Conservation (phyloP, 2,888 invertebrate genomes). For the Dorcus parallelipipedus region DNA sequence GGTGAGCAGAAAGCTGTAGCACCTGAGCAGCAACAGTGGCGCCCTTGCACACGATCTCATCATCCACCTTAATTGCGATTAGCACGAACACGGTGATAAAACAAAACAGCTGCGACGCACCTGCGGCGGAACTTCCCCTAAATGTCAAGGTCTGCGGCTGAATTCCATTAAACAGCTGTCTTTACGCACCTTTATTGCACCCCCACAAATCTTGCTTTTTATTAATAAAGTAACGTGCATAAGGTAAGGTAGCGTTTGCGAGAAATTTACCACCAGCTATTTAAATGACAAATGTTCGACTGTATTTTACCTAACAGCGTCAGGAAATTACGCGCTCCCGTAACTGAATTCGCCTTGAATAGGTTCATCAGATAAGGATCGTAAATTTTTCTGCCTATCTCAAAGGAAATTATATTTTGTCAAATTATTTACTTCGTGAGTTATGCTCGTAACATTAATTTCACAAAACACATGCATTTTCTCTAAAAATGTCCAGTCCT, state of each 20-base stretch:
- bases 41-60: constrained; percentile 12
- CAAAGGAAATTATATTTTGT: too few species aligned
- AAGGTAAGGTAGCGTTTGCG: constrained; percentile 9
- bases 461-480: too few species aligned
- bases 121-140: constrained; percentile 19
- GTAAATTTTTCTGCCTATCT: too few species aligned
- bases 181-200: constrained; percentile 3
- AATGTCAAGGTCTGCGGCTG: constrained; percentile 16
- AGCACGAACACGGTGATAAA: constrained; percentile 20
- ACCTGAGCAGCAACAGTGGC: constrained; percentile 6
- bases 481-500: too few species aligned
- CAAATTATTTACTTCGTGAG: too few species aligned
- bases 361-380: too few species aligned
- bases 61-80: constrained; percentile 22
- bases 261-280: constrained; percentile 10
- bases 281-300: background rate
- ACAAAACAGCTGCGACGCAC: constrained; percentile 22
- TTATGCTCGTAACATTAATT: too few species aligned
- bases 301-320: too few species aligned
- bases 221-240: constrained; percentile 4
- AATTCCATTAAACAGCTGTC: constrained; percentile 12
- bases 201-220: constrained; percentile 1
- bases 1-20: constrained; percentile 6
- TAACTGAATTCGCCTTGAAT: too few species aligned
- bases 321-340: too few species aligned